Evolutionary conservation across 2,797 vertebrate genomes (phyloP).

Genomic region (Acrossocheilus fasciatus): DNA sequence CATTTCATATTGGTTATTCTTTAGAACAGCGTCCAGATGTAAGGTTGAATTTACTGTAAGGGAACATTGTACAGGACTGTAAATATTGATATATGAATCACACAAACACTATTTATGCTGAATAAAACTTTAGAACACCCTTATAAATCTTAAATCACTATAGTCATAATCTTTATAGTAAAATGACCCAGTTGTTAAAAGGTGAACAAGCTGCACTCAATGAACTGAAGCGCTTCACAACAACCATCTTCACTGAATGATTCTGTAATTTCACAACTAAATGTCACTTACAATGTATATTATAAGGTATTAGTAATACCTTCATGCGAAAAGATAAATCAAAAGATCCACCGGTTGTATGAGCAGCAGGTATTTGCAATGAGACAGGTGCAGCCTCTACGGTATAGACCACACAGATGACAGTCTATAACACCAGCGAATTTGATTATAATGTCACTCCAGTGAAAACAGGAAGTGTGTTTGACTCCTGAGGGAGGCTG

Average conservation of each 20-base stretch:
- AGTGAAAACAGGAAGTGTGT: not conserved
- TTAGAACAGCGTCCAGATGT: too few relatives aligned
- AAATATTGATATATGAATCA: not conserved
- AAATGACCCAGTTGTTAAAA: not conserved
- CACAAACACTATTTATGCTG: not conserved
- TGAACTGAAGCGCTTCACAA: not conserved
- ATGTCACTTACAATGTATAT: not conserved
- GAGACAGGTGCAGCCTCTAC: not conserved
- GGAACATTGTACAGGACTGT: not conserved
- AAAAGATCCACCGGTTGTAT: constrained; percentile 1
- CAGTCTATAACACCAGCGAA: not conserved
- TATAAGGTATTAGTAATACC: not conserved
- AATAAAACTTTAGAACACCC: not conserved
- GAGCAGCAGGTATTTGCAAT: not conserved
- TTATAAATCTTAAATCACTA: not conserved
- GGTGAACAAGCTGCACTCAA: not conserved
- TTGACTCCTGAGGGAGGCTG: constrained; percentile 10
- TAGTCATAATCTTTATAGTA: not conserved
- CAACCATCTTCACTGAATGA: not conserved
- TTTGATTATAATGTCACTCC: constrained; percentile 14
- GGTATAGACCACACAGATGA: not conserved
- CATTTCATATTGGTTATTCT: not conserved
- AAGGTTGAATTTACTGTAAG: not conserved
- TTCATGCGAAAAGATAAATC: not conserved
- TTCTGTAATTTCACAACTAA: not conserved